Conservation (phyloP, 2,113 vertebrate genomes). For the Pyxicephalus adspersus region DNA sequence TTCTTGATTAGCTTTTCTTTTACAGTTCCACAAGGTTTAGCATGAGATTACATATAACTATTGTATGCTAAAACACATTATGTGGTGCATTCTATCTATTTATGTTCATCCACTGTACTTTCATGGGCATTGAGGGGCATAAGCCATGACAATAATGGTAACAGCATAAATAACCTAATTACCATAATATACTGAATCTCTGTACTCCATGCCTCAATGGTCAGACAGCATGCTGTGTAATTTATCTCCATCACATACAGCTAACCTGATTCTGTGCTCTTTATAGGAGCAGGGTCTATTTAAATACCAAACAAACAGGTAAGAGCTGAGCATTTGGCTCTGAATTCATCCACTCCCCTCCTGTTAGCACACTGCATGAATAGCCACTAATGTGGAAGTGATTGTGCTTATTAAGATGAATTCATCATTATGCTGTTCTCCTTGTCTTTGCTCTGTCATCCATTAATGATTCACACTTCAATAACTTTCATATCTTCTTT, state of each 20-base stretch:
- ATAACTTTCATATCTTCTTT: background rate
- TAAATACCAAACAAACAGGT: background rate
- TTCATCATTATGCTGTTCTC: constrained; percentile 27
- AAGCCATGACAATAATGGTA: background rate
- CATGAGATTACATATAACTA: too few species aligned
- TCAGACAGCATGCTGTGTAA: background rate
- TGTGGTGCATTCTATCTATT: background rate
- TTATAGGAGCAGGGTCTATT: background rate
- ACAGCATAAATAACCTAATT: background rate
- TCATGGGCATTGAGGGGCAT: background rate
- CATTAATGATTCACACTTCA: constrained; percentile 20
- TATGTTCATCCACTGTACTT: background rate
- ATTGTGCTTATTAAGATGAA: constrained; percentile 40
- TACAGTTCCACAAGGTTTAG: too few species aligned
- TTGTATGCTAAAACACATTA: background rate
- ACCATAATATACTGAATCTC: background rate
- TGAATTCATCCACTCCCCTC: background rate
- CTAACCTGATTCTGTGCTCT: constrained; percentile 1
- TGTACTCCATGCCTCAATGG: background rate
- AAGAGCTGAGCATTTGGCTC: background rate
- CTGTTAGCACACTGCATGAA: constrained; percentile 8
- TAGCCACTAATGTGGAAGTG: constrained; percentile 32
- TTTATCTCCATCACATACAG: constrained; percentile 27
- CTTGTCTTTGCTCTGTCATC: constrained; percentile 35
- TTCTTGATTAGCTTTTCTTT: too few species aligned